Evolutionary conservation across 1,140 invertebrate genomes (phyloP).

Genomic region (Brachionus koreanus): DNA sequence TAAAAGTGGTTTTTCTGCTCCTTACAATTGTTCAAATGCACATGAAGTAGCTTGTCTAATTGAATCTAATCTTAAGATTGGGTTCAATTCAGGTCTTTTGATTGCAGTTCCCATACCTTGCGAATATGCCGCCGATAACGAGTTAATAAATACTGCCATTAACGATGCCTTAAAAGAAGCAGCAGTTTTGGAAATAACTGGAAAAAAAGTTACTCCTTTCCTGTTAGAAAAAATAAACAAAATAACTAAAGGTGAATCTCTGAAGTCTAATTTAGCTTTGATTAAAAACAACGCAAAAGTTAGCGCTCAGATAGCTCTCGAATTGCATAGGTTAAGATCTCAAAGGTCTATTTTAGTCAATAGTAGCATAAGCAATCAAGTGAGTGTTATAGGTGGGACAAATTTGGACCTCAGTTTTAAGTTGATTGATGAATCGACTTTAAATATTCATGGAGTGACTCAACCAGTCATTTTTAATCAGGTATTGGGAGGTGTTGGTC

Average conservation of each 20-base stretch:
- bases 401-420: conserved; percentile 46
- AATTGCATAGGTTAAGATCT: conserved; percentile 65
- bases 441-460: conserved; percentile 52
- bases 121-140: conserved; percentile 62
- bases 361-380: conserved; percentile 47
- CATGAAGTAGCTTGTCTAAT: conserved; percentile 10
- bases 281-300: conserved; percentile 85
- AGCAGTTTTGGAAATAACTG: conserved; percentile 65
- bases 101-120: conserved; percentile 85
- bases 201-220: conserved; percentile 88
- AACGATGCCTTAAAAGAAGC: conserved; percentile 69
- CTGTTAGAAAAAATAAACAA: conserved; percentile 71
- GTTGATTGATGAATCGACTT: neutral
- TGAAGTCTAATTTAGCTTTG: conserved; percentile 78
- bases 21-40: conserved; percentile 4
- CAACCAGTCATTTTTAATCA: conserved; percentile 52
- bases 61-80: conserved; percentile 54
- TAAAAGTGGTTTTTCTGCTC: conserved; percentile 31
- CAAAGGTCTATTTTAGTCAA: conserved; percentile 47
- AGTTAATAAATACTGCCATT: conserved; percentile 67
- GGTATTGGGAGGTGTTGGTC: conserved; percentile 73
- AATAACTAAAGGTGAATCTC: conserved; percentile 73
- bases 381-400: conserved; percentile 46
- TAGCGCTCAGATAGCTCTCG: conserved; percentile 75
- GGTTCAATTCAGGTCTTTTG: conserved; percentile 73